phyloP scores from a whole-genome alignment of 2,113 vertebrate species.

The Myotis lucifugus region DNA sequence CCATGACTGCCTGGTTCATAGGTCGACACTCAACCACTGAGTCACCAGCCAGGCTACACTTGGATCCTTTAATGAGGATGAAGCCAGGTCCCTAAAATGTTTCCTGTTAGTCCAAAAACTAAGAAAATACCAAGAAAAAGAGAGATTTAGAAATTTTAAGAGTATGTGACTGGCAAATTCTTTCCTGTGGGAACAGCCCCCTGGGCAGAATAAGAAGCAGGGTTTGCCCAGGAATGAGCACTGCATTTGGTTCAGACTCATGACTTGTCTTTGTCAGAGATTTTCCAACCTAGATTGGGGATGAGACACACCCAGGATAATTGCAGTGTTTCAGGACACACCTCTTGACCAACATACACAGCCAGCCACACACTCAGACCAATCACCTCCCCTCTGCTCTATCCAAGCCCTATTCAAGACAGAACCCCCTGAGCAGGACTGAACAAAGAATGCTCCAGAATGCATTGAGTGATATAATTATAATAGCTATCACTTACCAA shows the following conservation, averaged over 20 bases:
- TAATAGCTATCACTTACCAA: not conserved
- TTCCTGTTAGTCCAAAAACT: not conserved
- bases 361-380: not conserved
- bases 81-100: not conserved
- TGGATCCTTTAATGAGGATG: not conserved
- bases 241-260: not conserved
- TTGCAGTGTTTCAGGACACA: not conserved
- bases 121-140: not conserved
- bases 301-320: not conserved
- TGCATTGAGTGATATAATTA: not conserved
- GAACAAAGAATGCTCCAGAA: not conserved
- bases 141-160: not conserved
- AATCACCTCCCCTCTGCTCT: not conserved
- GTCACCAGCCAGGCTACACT: too few species aligned
- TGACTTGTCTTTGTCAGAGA: not conserved
- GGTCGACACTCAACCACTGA: too few species aligned
- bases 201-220: not conserved
- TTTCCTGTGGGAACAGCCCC: not conserved
- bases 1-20: too few species aligned
- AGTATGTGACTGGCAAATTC: not conserved
- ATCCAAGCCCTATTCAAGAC: not conserved
- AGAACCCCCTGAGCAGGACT: not conserved
- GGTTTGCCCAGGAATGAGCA: not conserved
- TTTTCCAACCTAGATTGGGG: not conserved
- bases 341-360: not conserved